Evolutionary conservation across 2,888 invertebrate genomes (phyloP).

Genomic region (Tupiocoris notatus): DNA sequence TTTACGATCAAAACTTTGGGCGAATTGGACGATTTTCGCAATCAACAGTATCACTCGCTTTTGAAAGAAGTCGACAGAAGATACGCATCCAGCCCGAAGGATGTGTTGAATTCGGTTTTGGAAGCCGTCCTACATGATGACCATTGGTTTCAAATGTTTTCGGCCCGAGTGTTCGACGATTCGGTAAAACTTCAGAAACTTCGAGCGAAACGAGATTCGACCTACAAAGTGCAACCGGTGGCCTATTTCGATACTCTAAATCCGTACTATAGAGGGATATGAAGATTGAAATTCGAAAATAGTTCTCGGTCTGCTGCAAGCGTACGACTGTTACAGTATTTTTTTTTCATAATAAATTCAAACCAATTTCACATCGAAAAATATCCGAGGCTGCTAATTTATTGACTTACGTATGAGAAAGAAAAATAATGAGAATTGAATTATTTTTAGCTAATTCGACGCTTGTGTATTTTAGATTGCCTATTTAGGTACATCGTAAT

Average conservation of each 20-base stretch:
- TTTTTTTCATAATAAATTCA: too few species aligned
- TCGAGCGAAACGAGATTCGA: not conserved
- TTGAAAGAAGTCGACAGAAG: not conserved
- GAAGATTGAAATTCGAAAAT: too few species aligned
- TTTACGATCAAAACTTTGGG: not conserved
- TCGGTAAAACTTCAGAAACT: not conserved
- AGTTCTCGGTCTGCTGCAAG: too few species aligned
- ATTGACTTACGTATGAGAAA: too few species aligned
- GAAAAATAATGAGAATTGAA: too few species aligned
- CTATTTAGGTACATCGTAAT: too few species aligned
- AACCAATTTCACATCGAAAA: too few species aligned
- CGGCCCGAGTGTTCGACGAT: not conserved
- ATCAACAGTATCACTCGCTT: not conserved
- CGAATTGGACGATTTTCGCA: not conserved
- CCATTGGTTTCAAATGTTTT: constrained; percentile 9
- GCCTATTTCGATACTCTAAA: not conserved
- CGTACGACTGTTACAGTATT: too few species aligned
- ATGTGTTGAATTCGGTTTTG: not conserved
- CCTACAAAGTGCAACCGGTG: too few species aligned
- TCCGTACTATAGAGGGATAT: constrained; percentile 1
- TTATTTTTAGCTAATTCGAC: too few species aligned
- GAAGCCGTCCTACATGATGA: constrained; percentile 10
- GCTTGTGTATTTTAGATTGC: too few species aligned
- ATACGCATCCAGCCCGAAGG: not conserved
- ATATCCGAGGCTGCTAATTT: too few species aligned